phyloP scores from a whole-genome alignment of 2,797 vertebrate genomes.

The Rachycentron canadum region DNA sequence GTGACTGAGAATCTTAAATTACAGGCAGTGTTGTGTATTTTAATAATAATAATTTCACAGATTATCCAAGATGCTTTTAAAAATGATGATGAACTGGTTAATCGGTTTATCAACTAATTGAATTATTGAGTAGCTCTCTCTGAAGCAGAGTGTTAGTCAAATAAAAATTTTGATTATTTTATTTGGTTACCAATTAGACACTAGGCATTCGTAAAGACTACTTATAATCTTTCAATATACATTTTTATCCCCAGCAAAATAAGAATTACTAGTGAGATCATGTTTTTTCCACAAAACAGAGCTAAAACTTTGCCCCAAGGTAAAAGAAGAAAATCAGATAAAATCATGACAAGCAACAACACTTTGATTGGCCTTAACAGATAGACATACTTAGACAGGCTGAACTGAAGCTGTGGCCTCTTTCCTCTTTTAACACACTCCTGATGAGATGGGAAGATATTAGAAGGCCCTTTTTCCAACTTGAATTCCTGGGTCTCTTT shows the following conservation, averaged over 20 bases:
- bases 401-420: constrained; percentile 49
- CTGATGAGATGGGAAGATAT: constrained; percentile 80
- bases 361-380: constrained; percentile 2
- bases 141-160: not conserved
- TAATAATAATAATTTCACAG: not conserved
- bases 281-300: not conserved
- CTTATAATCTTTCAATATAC: not conserved
- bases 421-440: constrained; percentile 65
- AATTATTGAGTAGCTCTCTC: not conserved
- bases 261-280: not conserved
- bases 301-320: not conserved
- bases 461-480: constrained; percentile 76
- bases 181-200: not conserved
- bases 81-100: not conserved
- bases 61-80: not conserved
- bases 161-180: not conserved
- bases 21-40: not conserved
- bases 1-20: too few relatives aligned
- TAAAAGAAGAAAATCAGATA: constrained; percentile 21
- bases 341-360: not conserved
- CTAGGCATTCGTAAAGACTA: not conserved
- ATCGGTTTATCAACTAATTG: not conserved
- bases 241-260: not conserved
- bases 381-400: constrained; percentile 29
- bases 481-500: constrained; percentile 81